A percentile compares a stretch with the other conserved stretches of the same genome.
phyloP scores from a whole-genome alignment of 1,140 invertebrate species.

The Carposina sasakii region DNA sequence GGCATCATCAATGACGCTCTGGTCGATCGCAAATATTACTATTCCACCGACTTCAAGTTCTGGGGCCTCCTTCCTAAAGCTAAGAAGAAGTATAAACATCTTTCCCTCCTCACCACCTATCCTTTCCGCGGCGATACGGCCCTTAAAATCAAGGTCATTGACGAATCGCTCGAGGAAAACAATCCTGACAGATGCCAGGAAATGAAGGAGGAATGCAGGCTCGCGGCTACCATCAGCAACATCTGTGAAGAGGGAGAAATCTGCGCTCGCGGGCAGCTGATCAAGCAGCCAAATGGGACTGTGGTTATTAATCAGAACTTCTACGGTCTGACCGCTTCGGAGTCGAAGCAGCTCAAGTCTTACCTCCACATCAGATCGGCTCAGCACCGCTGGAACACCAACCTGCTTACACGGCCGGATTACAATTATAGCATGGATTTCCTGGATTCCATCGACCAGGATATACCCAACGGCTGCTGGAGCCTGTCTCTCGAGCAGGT shows the following conservation, averaged over 20 bases:
- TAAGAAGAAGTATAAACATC: conserved; percentile 73
- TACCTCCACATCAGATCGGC: conserved; percentile 80
- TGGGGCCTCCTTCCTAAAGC: conserved; percentile 80
- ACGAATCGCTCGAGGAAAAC: conserved; percentile 62
- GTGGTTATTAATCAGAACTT: conserved; percentile 80
- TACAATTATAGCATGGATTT: conserved; percentile 87
- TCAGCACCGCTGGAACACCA: conserved; percentile 80
- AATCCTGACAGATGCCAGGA: conserved; percentile 65
- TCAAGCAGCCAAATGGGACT: conserved; percentile 77
- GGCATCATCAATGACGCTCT: conserved; percentile 80
- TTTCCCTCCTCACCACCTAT: conserved; percentile 68
- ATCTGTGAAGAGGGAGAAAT: conserved; percentile 80
- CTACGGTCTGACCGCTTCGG: conserved; percentile 74
- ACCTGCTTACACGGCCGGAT: conserved; percentile 79
- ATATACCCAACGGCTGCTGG: conserved; percentile 79
- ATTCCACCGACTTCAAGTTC: conserved; percentile 78
- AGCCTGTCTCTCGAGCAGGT: conserved; percentile 74
- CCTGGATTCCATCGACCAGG: conserved; percentile 80
- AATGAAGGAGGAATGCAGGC: conserved; percentile 84
- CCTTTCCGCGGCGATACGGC: conserved; percentile 56
- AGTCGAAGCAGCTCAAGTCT: conserved; percentile 76
- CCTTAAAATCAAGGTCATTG: conserved; percentile 56
- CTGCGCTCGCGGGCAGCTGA: conserved; percentile 81
- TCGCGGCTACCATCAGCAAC: conserved; percentile 78
- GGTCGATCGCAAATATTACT: conserved; percentile 78